Evolutionary conservation across 2,888 invertebrate genomes (phyloP).

Genomic region (Smittia sp.): DNA sequence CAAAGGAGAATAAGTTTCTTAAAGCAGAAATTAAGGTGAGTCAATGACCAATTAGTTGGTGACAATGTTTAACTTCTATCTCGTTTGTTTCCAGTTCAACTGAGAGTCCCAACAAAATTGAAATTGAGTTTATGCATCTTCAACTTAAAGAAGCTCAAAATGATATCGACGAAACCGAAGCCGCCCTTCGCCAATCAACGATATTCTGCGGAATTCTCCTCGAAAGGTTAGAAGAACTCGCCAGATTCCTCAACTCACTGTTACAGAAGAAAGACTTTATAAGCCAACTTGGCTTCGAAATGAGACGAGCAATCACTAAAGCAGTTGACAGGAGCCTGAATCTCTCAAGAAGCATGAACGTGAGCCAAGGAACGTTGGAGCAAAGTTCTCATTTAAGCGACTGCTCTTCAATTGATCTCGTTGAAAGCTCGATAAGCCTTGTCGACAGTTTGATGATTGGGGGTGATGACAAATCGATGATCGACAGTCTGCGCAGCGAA

Average conservation of each 20-base stretch:
- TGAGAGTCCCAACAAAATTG: constrained; percentile 20
- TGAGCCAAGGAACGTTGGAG: constrained; percentile 43
- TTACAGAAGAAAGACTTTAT: constrained; percentile 58
- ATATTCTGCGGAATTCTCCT: constrained; percentile 55
- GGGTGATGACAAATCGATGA: neutral
- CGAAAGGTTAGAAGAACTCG: constrained; percentile 60
- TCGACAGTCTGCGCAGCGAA: constrained; percentile 27
- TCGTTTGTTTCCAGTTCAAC: constrained; percentile 21
- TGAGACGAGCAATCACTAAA: constrained; percentile 56
- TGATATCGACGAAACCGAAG: constrained; percentile 49
- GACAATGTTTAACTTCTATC: neutral
- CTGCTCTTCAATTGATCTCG: constrained; percentile 53
- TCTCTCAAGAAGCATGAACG: constrained; percentile 55
- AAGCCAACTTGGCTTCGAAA: constrained; percentile 56
- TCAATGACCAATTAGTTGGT: neutral
- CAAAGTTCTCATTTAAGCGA: constrained; percentile 45
- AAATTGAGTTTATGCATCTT: constrained; percentile 29
- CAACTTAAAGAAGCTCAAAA: constrained; percentile 47
- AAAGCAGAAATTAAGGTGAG: constrained; percentile 28
- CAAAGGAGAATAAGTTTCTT: constrained; percentile 22
- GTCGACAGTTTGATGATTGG: constrained; percentile 32
- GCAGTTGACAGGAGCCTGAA: constrained; percentile 58
- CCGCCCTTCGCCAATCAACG: constrained; percentile 50
- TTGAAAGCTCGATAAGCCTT: neutral
- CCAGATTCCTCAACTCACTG: constrained; percentile 60